Base-by-base conservation (phyloP, 2,797 vertebrate species). In the Enteromius afrohamiltoni region DNA sequence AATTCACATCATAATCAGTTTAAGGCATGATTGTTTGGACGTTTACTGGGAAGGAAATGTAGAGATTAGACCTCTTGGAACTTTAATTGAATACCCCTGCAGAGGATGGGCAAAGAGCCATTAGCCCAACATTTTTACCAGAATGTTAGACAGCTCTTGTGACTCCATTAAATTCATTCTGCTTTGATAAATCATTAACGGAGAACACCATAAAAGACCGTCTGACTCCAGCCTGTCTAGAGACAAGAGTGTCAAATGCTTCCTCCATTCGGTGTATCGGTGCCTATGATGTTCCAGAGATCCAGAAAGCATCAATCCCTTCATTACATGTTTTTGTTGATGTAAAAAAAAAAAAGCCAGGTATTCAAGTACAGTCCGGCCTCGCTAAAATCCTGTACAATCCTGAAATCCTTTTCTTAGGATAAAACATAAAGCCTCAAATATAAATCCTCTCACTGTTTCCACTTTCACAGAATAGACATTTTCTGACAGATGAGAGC, bases 121-220 rank as follows among this genome's bases (percentile, higher is more conserved):
- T 60, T 62, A 73, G 26, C 21, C 60, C n/a, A 51, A 49, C 45
- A 13, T 34, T 73, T 58, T 11, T 64, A 49, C 49, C 69, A 64
- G 45, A 81, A 42, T 29, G 37, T 55, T 58, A 29, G 51, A 80
- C 34, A 21, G 79, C 40, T 60, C 69, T 81, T 45, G 42, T 49
- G 29, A 21, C 31, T 82, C 19, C 19, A 65, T 74, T 64, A 82
- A 74, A 74, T 37, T 82, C 69, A 65, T 74, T 74, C 45, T 10
- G 10, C 58, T 65, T 65, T 65, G 42, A 82, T 64, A 74, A 64
- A 64, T 82, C 42, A 82, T 74, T 82, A 82, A 82, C n/a, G 31
- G 68, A 82, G 80, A 73, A 64, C n/a, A 51, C 69, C 45, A 62
- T 82, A 74, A 82, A 74, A 74, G 58, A 73, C 76, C 31, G 23